Conservation (phyloP, 2,113 vertebrate species). For the Genyomyrus donnyi region DNA sequence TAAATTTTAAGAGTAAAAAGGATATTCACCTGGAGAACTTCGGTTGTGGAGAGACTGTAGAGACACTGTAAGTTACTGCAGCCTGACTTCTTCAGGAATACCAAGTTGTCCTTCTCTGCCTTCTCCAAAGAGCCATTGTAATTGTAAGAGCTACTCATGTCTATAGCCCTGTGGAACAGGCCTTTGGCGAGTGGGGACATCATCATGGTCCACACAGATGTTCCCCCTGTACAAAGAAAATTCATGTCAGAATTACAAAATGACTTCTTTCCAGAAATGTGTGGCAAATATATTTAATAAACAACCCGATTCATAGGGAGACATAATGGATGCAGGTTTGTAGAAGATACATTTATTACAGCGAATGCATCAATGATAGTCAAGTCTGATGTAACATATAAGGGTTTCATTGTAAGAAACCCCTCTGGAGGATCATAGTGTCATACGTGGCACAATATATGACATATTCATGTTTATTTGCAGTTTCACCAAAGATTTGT, state of each 20-base stretch:
- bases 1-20: not conserved
- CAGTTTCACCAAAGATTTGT: no score
- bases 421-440: no score
- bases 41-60: conserved; percentile 34
- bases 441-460: no score
- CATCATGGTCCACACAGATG: conserved; percentile 60
- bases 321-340: no score
- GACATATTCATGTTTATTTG: no score
- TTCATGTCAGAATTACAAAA: not conserved
- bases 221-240: conserved; percentile 48
- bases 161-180: conserved; percentile 63
- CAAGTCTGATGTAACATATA: no score
- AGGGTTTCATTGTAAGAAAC: no score
- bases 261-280: not conserved
- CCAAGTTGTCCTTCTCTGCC: conserved; percentile 59
- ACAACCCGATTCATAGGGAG: no score
- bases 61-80: conserved; percentile 56
- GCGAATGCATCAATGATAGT: no score
- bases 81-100: conserved; percentile 53
- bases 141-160: conserved; percentile 61
- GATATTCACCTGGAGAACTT: conserved; percentile 54
- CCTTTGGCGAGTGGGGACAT: conserved; percentile 59
- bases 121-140: conserved; percentile 45
- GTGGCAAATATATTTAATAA: not conserved
- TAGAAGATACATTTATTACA: no score